Evolutionary conservation across 2,113 vertebrate genomes (phyloP), one percentile per base, ranked within the genome.

Genomic region (Macquaria ambigua): DNA sequence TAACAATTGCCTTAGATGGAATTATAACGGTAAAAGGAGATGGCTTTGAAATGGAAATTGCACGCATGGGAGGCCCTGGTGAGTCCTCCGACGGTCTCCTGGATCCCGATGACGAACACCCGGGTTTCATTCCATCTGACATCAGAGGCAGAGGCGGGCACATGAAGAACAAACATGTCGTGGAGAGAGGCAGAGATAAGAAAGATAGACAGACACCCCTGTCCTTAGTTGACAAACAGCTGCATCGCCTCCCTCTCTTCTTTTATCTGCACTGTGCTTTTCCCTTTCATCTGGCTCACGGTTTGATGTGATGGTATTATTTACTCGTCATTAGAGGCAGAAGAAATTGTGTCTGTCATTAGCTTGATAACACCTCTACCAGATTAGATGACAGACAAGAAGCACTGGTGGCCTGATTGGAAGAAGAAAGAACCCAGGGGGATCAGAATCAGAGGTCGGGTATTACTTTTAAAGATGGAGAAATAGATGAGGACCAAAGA

Each of bases 31-130:
- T 93, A 88, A 93, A 92, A 88, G 77, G 79, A 88, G 77, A 87
- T 21, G 83, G 86, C 95, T 96, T 96, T 96, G 95, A 96, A 96
- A 94, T 96, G 96, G 87, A 93, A 96, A 96, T 96, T n/a, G 20
- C 28, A 21, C 8, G 20, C 87, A 77, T 69, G 76, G 83, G 87
- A 88, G 88, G 79, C 89, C 73, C 76, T 23, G 73, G 83, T 68
- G 85, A 90, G 84, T 6, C 25, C 89, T 81, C 74, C 52, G 1
- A 82, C 55, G 20, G 74, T 83, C 87, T 88, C 92, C 71, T 79
- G 90, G 91, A 93, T 89, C 90, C 83, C 2, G 18, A 73, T 90
- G 92, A 94, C 83, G 84, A 86, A 84, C 90, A 74, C 76, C 16
- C 39, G 1, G 71, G 81, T 92, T 91, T 94, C 81, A 91, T 92